A percentile compares a stretch with the other conserved stretches of the same genome.
These are phyloP conservation scores for Heterochromis multidens DNA, from an alignment of 2,113 vertebrate species.

Conservation along the genomic window DNA sequence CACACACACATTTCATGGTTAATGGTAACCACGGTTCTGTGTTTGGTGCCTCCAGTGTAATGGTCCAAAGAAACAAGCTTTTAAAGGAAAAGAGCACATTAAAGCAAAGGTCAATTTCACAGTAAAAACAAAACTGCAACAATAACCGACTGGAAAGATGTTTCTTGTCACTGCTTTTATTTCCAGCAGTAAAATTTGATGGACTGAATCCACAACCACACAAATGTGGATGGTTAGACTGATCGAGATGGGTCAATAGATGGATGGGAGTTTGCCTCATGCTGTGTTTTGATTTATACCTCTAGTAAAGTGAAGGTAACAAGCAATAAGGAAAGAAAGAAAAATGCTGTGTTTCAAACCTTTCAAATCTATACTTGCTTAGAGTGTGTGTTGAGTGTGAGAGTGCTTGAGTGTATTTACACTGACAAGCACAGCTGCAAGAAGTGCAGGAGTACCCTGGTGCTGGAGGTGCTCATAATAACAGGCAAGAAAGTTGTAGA, in stretches of 20 bases:
- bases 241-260: neutral
- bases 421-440: neutral
- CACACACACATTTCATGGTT: neutral
- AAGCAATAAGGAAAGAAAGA: neutral
- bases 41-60: neutral
- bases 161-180: neutral
- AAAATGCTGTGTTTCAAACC: neutral
- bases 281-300: neutral
- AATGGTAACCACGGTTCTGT: neutral
- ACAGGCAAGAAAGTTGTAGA: neutral
- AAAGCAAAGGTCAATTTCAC: neutral
- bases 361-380: neutral
- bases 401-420: neutral
- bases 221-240: neutral
- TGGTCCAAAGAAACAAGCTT: slow-evolving; percentile 1
- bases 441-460: rapidly evolving
- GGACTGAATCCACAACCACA: neutral
- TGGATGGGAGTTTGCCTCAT: neutral
- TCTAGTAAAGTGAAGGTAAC: neutral
- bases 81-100: neutral
- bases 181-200: neutral
- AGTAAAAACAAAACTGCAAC: neutral
- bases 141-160: neutral
- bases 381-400: neutral
- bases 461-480: neutral